These are phyloP conservation scores for Enteromius radiatus DNA, from an alignment of 2,797 vertebrate genomes.

Conservation along the genomic window DNA sequence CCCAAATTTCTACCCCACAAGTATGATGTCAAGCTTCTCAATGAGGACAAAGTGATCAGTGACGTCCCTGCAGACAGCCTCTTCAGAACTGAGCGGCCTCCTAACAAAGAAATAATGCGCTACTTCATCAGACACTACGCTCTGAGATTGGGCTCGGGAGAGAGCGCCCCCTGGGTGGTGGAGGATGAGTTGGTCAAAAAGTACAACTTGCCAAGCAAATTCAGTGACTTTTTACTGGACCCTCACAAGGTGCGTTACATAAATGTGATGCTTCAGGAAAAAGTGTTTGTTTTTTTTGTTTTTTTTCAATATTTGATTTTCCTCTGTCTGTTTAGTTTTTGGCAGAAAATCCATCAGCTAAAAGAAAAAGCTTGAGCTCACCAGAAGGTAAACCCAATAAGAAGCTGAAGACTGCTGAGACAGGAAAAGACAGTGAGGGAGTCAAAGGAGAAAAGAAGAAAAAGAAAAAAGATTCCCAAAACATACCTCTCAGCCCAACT, in stretches of 20 bases:
- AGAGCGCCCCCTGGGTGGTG: conserved; percentile 97
- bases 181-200: conserved; percentile 96
- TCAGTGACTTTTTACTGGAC: conserved; percentile 95
- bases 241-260: conserved; percentile 89
- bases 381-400: conserved; percentile 88
- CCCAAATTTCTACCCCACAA: conserved; percentile 97
- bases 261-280: not conserved
- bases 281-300: not conserved
- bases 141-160: conserved; percentile 88
- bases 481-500: conserved; percentile 86
- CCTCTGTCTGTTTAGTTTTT: conserved; percentile 83
- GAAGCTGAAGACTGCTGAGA: conserved; percentile 82
- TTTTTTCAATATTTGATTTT: not conserved
- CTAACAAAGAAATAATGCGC: conserved; percentile 98
- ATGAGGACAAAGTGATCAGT: conserved; percentile 96
- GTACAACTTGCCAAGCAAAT: conserved; percentile 94
- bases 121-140: conserved; percentile 97
- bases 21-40: conserved; percentile 94
- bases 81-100: conserved; percentile 91
- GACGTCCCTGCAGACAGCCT: conserved; percentile 91
- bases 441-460: conserved; percentile 69
- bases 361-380: conserved; percentile 87
- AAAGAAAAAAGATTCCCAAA: conserved; percentile 76
- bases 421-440: conserved; percentile 55
- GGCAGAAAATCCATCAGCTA: conserved; percentile 90